Base-by-base conservation (phyloP, 2,113 vertebrate species). In the Psammodynastes pulverulentus region DNA sequence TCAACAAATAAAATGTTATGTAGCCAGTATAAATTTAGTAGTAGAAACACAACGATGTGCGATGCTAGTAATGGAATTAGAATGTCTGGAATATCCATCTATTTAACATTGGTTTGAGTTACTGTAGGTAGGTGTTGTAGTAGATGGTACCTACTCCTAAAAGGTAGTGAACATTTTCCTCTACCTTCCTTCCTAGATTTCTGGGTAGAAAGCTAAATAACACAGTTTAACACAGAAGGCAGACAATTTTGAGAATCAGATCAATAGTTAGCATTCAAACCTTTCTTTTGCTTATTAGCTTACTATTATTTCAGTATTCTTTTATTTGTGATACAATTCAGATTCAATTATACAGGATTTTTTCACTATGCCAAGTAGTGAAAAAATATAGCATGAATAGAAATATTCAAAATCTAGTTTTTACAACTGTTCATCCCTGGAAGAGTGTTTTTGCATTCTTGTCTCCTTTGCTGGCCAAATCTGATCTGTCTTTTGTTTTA, bases 401-500 rank as follows among this genome's bases (percentile, higher is more conserved):
- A 54, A 45, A 45, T 86, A 45, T 13, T 46, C 43, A 72, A 34
- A 84, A 79, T 12, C 17, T 26, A 4, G 5, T 56, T 52, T 26
- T 5, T 51, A 93, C 94, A 49, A 91, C 85, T 89, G 84, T 95
- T 95, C 93, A 91, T 94, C 89, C 84, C 89, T 72, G 56, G 51
- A 46, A 84, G n/a, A 86, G 88, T 94, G 92, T 92, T 95, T 94
- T 88, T 88, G 94, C 95, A 94, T 45, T 84, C 90, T 91, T 95
- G 87, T 56, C 94, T 91, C 85, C 29, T 39, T 91, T 91, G 24
- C 92, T 84, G 17, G 39, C 54, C 90, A 93, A 87, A 94, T 96
- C 95, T 95, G 94, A 96, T 96, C 95, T 96, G 79, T 89, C 93
- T 90, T 94, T 89, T 93, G 91, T 84, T 95, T 96, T 95, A 95